phyloP scores from a whole-genome alignment of 2,888 invertebrate genomes.

The Drosophila testacea region DNA sequence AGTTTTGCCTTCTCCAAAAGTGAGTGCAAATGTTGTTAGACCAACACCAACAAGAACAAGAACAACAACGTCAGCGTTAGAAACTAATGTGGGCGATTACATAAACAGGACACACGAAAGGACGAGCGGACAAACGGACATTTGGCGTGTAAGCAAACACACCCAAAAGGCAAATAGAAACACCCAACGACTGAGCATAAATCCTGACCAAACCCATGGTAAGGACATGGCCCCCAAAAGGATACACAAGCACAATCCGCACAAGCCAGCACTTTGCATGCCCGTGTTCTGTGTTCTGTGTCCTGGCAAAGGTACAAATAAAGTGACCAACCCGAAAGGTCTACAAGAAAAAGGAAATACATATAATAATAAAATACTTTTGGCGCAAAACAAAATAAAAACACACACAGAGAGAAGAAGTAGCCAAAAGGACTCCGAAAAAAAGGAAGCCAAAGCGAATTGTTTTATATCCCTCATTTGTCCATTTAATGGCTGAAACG shows the following conservation, averaged over 20 bases:
- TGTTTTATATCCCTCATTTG: constrained; percentile 85
- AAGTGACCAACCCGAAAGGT: constrained; percentile 76
- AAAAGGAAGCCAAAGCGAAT: constrained; percentile 82
- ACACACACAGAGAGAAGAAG: constrained; percentile 8
- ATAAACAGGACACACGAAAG: constrained; percentile 80
- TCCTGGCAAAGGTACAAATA: constrained; percentile 69
- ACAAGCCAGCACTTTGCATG: constrained; percentile 67
- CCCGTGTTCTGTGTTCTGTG: constrained; percentile 7
- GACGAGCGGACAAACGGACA: constrained; percentile 54
- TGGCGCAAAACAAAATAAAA: constrained; percentile 47
- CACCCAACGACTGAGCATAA: constrained; percentile 71
- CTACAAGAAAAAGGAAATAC: constrained; percentile 69
- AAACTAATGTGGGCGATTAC: constrained; percentile 79
- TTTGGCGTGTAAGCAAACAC: constrained; percentile 71
- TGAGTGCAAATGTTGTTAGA: constrained; percentile 63
- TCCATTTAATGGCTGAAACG: constrained; percentile 83
- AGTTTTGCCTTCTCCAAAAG: constrained; percentile 44
- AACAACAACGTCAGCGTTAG: constrained; percentile 45
- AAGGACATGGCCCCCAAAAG: constrained; percentile 22
- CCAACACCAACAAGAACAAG: constrained; percentile 37
- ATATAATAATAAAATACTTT: constrained; percentile 79
- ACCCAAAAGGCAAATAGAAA: constrained; percentile 69
- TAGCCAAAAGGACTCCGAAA: constrained; percentile 50
- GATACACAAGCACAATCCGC: background rate
- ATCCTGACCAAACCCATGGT: constrained; percentile 70